Evolutionary conservation across 2,113 vertebrate genomes (phyloP).

Genomic region (Microtus richardsoni): DNA sequence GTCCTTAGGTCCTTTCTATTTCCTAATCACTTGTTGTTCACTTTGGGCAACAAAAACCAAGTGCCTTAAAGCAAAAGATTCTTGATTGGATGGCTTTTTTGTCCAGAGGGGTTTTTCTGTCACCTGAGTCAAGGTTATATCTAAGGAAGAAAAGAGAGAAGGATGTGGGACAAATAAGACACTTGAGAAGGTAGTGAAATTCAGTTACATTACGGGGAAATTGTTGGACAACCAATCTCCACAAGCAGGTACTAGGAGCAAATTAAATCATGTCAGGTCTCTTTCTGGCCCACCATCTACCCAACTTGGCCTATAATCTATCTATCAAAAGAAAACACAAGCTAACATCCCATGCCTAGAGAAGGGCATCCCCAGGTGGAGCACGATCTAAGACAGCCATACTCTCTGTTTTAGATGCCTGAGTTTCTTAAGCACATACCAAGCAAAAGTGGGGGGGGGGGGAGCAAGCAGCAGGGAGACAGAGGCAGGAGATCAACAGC

Average conservation of each 20-base stretch:
- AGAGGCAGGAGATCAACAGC: not conserved
- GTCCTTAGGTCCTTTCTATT: not conserved
- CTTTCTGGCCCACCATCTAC: not conserved
- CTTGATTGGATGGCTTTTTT: not conserved
- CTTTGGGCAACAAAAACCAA: not conserved
- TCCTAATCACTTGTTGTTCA: not conserved
- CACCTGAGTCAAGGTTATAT: not conserved
- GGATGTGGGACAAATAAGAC: not conserved
- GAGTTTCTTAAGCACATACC: not conserved
- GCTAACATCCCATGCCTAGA: not conserved
- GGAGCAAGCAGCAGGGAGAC: not conserved
- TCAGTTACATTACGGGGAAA: not conserved
- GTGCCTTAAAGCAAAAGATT: slow-evolving; percentile 1
- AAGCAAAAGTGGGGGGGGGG: not conserved
- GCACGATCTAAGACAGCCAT: not conserved
- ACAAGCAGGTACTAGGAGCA: not conserved
- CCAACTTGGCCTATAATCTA: not conserved
- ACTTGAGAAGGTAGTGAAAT: not conserved
- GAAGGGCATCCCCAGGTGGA: not conserved
- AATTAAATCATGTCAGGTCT: not conserved
- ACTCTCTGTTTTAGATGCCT: not conserved
- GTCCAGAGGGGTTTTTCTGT: not conserved
- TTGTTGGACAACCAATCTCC: not conserved
- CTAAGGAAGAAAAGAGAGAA: not conserved
- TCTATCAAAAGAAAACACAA: not conserved